Evolutionary conservation across 2,797 vertebrate genomes (phyloP), one percentile per base, ranked within the genome.

Genomic region (Heterohyrax brucei): DNA sequence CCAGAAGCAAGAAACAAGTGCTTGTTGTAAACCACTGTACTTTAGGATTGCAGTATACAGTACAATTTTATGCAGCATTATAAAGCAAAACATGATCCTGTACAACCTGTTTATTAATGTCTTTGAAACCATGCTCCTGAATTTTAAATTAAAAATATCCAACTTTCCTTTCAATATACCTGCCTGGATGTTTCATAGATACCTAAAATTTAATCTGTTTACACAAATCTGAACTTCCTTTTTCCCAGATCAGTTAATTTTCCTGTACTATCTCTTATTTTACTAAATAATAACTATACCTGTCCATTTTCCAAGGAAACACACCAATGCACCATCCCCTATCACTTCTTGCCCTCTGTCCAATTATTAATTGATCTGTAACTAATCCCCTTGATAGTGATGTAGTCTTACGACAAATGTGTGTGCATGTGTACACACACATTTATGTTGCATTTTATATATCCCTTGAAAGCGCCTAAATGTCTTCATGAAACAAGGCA

Each of bases 61-160:
- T 19, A 81, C 64, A 59, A 89, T 80, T 82, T 85, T 59, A 56
- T 66, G 33, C 1, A 66, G 5, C 87, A 22, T 50, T 56, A 50
- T 66, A 16, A 93, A 76, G 24, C 21, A 80, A 70, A 64, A 89
- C 48, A 48, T 86, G 30, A 50, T 83, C n/a, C 4, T 46, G 44
- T 70, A 8, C 2, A 18, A 62, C 2, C 7, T 90, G 18, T 86
- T 56, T 79, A 18, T 22, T 70, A 92, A 70, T 75, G 19, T 61
- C n/a, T 50, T n/a, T 95, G 56, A 64, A 89, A 70, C 4, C 26
- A 91, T 82, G 50, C 22, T 59, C 13, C 50, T 56, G 33, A 84
- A n/a, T 73, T 87, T 91, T 70, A 81, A 88, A 93, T 30, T 30
- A 81, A 91, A 94, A 80, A 68, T 48, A 68, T 64, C 6, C 50